phyloP scores from a whole-genome alignment of 2,113 vertebrate genomes.

The Pterocles burchelli region DNA sequence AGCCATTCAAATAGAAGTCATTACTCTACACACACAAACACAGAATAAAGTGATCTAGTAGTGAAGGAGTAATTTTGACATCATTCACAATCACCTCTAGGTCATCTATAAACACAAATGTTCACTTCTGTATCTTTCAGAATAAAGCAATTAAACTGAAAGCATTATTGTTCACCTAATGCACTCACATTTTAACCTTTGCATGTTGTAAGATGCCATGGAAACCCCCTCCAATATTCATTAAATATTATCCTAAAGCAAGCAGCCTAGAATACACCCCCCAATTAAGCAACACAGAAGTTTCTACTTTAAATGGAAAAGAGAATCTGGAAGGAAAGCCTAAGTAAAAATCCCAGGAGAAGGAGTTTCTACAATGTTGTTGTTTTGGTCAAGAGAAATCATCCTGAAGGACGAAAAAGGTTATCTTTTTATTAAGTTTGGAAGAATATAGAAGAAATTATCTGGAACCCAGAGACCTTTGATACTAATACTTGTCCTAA shows the following conservation, averaged over 20 bases:
- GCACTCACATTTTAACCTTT: background rate
- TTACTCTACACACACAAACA: slow-evolving; percentile 24
- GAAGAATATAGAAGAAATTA: background rate
- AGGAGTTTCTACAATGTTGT: background rate
- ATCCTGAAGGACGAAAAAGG: background rate
- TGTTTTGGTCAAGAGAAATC: background rate
- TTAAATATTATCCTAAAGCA: background rate
- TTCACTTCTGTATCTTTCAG: background rate
- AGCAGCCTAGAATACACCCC: background rate
- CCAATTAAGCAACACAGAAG: background rate
- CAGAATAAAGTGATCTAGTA: slow-evolving; percentile 32
- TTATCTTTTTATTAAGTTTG: background rate
- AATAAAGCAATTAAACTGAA: background rate
- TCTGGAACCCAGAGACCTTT: background rate
- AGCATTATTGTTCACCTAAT: background rate
- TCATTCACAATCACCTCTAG: background rate
- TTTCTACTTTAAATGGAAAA: background rate
- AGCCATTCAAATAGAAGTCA: slow-evolving; percentile 27
- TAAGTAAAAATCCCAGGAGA: background rate
- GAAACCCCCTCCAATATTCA: background rate
- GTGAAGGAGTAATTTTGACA: slow-evolving; percentile 46
- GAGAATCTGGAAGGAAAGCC: background rate
- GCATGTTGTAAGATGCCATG: background rate
- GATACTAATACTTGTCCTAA: background rate
- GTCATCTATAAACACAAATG: background rate